A percentile compares a stretch with the other conserved stretches of the same genome.
phyloP scores from a whole-genome alignment of 2,113 vertebrate genomes.

The Corapipo altera region DNA sequence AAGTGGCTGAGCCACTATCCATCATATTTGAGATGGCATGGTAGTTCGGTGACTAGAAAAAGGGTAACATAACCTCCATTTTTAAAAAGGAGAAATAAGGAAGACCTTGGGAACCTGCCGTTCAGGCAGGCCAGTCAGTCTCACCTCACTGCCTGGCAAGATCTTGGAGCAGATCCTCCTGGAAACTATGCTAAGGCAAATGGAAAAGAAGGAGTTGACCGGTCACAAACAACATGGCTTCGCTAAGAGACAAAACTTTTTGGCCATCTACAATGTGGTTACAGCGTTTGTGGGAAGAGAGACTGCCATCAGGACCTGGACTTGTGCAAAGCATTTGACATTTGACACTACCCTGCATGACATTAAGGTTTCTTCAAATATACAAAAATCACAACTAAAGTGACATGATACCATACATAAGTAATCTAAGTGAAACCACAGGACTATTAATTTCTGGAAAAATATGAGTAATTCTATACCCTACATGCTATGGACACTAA shows the following conservation, averaged over 20 bases:
- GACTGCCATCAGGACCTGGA: background rate
- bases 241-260: background rate
- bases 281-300: background rate
- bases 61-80: background rate
- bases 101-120: background rate
- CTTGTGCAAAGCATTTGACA: background rate
- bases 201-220: background rate
- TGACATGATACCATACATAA: background rate
- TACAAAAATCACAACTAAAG: background rate
- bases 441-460: background rate
- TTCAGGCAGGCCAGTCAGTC: background rate
- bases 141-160: background rate
- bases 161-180: background rate
- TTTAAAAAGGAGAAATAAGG: background rate
- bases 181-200: background rate
- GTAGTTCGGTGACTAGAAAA: background rate
- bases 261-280: background rate
- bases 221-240: background rate
- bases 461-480: background rate
- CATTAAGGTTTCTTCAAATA: background rate
- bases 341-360: background rate
- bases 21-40: background rate
- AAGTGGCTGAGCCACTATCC: background rate
- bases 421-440: background rate
- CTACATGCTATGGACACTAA: background rate